Percentiles rank a stretch among this genome's conserved stretches.
Conservation (phyloP, 2,113 vertebrate genomes). For the Scomber japonicus region DNA sequence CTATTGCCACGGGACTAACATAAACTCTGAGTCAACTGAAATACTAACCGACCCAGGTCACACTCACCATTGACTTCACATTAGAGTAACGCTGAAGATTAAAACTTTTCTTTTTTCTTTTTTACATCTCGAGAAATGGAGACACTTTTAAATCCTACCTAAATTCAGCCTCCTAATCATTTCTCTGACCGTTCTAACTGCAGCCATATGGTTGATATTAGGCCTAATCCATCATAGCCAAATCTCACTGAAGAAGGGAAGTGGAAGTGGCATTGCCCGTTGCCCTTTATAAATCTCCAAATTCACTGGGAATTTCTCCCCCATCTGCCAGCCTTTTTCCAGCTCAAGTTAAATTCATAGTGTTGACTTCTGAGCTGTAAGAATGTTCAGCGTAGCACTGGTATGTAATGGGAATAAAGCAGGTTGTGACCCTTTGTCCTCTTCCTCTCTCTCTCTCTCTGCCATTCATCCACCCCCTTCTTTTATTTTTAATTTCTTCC, state of each 20-base stretch:
- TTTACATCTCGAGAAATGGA: conserved; percentile 60
- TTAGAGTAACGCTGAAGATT: conserved; percentile 62
- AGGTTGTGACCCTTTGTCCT: conserved; percentile 74
- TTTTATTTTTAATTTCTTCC: conserved; percentile 79
- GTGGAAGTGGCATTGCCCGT: conserved; percentile 79
- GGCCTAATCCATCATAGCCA: conserved; percentile 75
- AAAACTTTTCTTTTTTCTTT: conserved; percentile 43
- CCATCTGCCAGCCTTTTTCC: conserved; percentile 13
- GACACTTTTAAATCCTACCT: conserved; percentile 77
- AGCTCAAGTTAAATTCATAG: conserved; percentile 25
- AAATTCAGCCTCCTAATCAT: conserved; percentile 70
- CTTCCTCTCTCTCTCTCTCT: conserved; percentile 55
- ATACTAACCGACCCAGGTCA: conserved; percentile 69
- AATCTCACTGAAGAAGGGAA: conserved; percentile 69
- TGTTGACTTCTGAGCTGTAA: conserved; percentile 47
- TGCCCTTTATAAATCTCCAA: conserved; percentile 70
- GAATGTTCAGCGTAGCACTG: conserved; percentile 56
- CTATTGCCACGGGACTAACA: conserved; percentile 64
- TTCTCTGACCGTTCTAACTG: conserved; percentile 69
- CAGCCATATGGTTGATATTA: conserved; percentile 85
- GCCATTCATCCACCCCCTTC: conserved; percentile 67
- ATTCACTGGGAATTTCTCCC: conserved; percentile 66
- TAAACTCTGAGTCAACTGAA: conserved; percentile 74
- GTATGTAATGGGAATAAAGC: conserved; percentile 77
- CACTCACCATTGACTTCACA: conserved; percentile 69